These are phyloP conservation scores for Mellilla xanthometata DNA, from an alignment of 2,888 invertebrate species.

Conservation along the genomic window DNA sequence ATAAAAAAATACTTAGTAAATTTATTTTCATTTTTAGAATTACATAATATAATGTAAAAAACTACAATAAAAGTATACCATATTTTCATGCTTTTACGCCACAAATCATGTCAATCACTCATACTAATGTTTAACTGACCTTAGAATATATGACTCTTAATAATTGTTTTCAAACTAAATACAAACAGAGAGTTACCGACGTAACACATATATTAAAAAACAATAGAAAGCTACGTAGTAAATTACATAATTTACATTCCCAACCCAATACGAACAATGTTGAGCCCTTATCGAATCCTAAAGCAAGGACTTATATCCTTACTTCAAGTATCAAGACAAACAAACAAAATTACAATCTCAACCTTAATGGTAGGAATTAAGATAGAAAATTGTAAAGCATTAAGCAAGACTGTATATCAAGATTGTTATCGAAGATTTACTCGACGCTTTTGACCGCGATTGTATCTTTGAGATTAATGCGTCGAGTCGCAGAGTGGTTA, in stretches of 20 bases:
- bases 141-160: too few species aligned
- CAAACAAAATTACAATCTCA: slow-evolving; percentile 1
- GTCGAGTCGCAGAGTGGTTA: slow-evolving; percentile 52
- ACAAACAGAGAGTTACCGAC: too few species aligned
- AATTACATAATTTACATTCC: slow-evolving; percentile 17
- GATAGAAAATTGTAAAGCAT: slow-evolving; percentile 21
- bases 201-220: background rate
- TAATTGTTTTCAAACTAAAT: too few species aligned
- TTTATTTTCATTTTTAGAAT: too few species aligned
- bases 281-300: slow-evolving; percentile 39
- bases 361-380: slow-evolving; percentile 12
- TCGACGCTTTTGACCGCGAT: slow-evolving; percentile 59
- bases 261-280: slow-evolving; percentile 42
- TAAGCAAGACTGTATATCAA: slow-evolving; percentile 54
- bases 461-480: slow-evolving; percentile 76
- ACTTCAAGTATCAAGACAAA: slow-evolving; percentile 23
- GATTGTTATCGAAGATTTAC: slow-evolving; percentile 76
- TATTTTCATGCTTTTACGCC: too few species aligned
- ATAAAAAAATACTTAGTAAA: too few species aligned
- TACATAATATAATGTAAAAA: too few species aligned
- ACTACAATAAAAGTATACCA: too few species aligned
- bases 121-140: too few species aligned
- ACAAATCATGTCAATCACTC: too few species aligned
- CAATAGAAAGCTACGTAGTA: background rate
- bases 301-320: slow-evolving; percentile 25